phyloP scores from a whole-genome alignment of 1,140 invertebrate species.

The Drosophila nebulosa region DNA sequence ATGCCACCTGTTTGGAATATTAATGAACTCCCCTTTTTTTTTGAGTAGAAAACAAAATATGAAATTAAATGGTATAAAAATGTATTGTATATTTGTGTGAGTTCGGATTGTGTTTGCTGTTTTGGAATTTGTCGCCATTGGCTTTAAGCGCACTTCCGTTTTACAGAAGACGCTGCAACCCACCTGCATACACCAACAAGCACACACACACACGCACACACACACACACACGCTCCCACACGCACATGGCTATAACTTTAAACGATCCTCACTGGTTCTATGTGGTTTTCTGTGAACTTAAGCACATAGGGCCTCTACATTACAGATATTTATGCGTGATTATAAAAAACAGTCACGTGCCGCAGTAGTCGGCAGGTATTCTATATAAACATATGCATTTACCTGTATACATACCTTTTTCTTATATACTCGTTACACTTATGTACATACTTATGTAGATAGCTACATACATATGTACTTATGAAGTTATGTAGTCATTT shows the following conservation, averaged over 20 bases:
- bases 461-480: not conserved
- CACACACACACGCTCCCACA: conserved; percentile 15
- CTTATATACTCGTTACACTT: conserved; percentile 25
- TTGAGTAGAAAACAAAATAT: conserved; percentile 54
- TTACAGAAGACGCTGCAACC: conserved; percentile 1
- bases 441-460: conserved; percentile 2
- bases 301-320: conserved; percentile 39
- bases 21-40: conserved; percentile 68
- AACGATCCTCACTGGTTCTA: conserved; percentile 7
- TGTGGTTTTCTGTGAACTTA: conserved; percentile 15
- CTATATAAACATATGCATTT: conserved; percentile 23
- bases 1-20: conserved; percentile 66
- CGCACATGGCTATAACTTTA: conserved; percentile 7
- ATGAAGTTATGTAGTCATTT: conserved; percentile 11
- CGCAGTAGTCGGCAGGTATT: conserved; percentile 14
- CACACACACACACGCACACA: conserved; percentile 26
- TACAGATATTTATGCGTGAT: conserved; percentile 69
- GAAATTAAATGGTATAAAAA: conserved; percentile 76
- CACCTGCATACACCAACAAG: not conserved
- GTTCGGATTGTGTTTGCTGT: not conserved
- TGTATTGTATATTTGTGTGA: conserved; percentile 28
- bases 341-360: conserved; percentile 72
- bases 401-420: conserved; percentile 10
- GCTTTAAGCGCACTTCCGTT: conserved; percentile 5
- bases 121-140: not conserved